Conservation (phyloP, 2,113 vertebrate species). For the Scartelaos histophorus region DNA sequence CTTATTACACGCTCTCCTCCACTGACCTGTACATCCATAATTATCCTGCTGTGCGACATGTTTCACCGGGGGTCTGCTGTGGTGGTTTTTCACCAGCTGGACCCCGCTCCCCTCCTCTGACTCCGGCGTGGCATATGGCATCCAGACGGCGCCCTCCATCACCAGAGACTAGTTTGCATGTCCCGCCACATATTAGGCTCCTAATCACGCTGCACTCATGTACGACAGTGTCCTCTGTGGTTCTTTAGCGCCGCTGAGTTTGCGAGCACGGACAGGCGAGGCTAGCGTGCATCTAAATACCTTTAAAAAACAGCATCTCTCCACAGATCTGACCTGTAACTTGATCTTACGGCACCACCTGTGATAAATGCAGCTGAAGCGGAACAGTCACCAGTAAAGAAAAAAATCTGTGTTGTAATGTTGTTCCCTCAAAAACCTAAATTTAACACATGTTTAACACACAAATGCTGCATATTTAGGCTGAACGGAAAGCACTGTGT, state of each 20-base stretch:
- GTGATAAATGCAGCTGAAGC: too few relatives aligned
- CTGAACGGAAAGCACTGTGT: too few relatives aligned
- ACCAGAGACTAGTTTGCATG: constrained; percentile 7
- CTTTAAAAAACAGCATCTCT: too few relatives aligned
- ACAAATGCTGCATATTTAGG: too few relatives aligned
- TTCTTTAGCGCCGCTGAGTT: neutral
- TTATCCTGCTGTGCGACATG: neutral
- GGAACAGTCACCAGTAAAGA: too few relatives aligned
- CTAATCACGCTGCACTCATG: neutral
- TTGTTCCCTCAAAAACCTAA: too few relatives aligned
- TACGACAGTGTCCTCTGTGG: neutral
- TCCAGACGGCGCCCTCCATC: constrained; percentile 8
- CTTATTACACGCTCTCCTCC: too few relatives aligned
- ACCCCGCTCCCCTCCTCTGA: neutral
- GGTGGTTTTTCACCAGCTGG: constrained; percentile 9
- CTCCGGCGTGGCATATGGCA: constrained; percentile 26
- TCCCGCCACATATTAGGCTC: neutral
- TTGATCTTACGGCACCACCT: too few relatives aligned
- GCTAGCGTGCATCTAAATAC: too few relatives aligned
- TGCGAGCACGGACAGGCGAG: neutral
- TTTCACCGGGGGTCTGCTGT: neutral
- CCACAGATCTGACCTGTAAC: too few relatives aligned
- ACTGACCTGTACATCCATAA: neutral
- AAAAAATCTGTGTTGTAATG: too few relatives aligned
- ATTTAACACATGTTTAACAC: too few relatives aligned